These are phyloP conservation scores for Grammomys dolichurus DNA, from an alignment of 2,113 vertebrate genomes.

Conservation along the genomic window DNA sequence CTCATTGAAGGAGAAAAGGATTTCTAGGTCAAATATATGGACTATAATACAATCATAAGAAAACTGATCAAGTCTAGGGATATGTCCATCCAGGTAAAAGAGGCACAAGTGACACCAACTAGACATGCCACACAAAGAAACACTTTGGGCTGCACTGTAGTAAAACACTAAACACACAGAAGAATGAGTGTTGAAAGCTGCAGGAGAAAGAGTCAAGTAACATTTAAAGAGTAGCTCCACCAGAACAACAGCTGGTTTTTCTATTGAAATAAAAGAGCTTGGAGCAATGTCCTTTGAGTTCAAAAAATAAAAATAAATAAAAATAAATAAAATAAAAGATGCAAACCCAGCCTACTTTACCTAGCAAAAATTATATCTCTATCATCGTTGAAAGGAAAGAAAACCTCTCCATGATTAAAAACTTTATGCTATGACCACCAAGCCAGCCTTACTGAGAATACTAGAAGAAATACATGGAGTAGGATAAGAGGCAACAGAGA, in stretches of 20 bases:
- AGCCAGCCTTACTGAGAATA: neutral
- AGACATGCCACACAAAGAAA: neutral
- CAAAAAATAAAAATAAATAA: neutral
- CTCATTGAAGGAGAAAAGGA: neutral
- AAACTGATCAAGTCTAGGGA: neutral
- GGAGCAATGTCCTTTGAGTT: neutral
- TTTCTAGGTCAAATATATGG: neutral
- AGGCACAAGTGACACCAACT: neutral
- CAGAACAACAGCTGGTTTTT: neutral
- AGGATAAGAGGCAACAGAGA: neutral
- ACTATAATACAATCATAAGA: neutral
- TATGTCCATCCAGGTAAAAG: neutral
- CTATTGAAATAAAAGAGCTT: neutral
- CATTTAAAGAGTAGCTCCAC: neutral
- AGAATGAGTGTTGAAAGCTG: neutral
- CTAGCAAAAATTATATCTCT: neutral
- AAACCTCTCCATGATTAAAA: neutral
- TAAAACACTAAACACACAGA: neutral
- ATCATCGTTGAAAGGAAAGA: neutral
- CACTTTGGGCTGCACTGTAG: neutral
- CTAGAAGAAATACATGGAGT: neutral
- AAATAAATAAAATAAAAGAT: neutral
- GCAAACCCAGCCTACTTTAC: neutral
- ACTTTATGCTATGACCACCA: neutral
- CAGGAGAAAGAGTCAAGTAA: neutral